Percentiles rank a stretch among this genome's conserved stretches.
phyloP scores from a whole-genome alignment of 2,888 invertebrate genomes.

The Theretra japonica region DNA sequence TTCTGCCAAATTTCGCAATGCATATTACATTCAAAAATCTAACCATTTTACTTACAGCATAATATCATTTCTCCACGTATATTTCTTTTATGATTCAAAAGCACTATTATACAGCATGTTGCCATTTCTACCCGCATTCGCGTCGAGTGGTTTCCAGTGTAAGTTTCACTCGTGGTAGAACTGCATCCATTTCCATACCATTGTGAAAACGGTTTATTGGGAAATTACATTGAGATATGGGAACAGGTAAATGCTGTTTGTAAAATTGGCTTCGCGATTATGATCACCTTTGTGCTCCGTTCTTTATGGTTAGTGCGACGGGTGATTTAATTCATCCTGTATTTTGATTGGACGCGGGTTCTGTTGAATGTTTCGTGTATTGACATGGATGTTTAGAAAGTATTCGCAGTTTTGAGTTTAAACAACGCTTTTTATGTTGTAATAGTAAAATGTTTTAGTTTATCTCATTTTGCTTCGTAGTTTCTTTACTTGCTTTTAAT shows the following conservation, averaged over 20 bases:
- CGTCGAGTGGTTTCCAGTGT: slow-evolving; percentile 3
- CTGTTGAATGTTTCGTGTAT: neutral
- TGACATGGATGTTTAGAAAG: neutral
- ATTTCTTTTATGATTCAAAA: neutral
- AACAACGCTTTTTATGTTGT: neutral
- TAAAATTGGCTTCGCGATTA: slow-evolving; percentile 47
- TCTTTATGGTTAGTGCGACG: slow-evolving; percentile 22
- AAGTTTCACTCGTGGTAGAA: neutral
- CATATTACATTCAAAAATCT: neutral
- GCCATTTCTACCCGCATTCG: neutral
- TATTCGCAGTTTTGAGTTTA: neutral
- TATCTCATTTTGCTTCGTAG: no score
- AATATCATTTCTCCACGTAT: neutral
- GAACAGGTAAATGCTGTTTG: slow-evolving; percentile 47
- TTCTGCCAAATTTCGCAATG: neutral
- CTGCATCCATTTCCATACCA: slow-evolving; percentile 32
- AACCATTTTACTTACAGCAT: neutral
- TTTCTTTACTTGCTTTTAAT: no score
- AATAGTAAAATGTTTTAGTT: no score
- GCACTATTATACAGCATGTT: neutral
- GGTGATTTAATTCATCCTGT: slow-evolving; percentile 12
- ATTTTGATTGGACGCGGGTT: slow-evolving; percentile 10
- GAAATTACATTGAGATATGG: slow-evolving; percentile 50
- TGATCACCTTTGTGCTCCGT: slow-evolving; percentile 30
- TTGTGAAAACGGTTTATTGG: slow-evolving; percentile 51